Evolutionary conservation across 1,140 invertebrate genomes (phyloP), one percentile per base, ranked within the genome.

Genomic region (Monochamus saltuarius): DNA sequence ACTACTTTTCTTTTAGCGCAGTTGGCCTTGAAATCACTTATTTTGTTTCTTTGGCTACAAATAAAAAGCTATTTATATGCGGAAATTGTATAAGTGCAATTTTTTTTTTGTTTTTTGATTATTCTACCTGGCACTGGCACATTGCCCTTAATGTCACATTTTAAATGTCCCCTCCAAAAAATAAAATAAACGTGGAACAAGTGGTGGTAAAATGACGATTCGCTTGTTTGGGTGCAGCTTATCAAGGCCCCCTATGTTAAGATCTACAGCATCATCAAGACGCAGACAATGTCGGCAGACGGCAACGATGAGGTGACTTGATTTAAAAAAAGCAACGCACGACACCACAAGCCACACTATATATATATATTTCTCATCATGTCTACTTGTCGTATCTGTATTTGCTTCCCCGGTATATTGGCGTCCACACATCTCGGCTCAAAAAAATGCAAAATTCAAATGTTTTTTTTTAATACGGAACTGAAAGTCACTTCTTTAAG

Each of bases 201-300:
- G 14, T 47, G 40, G 14, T 16, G 16, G 10, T 38, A 53, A 39
- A 56, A 43, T 40, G 45, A 56, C 43, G 29, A 29, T 56, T 56
- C 45, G 49, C 59, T 59, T 66, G 35, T 50, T 57, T 69, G 65
- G 67, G 74, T 77, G 80, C 87, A 94, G 91, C 88, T 93, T 82
- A 88, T 95, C 86, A 95, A 94, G 89, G 92, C 91, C 77, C 92
- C 92, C 72, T 94, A 94, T 83, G 89, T 90, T 84, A 94, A 94
- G 86, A 89, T 94, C 84, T 94, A 92, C 88, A 91, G 87, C 81
- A 91, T 95, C 82, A 87, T 95, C 84, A 93, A 92, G 89, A 94
- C 89, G 76, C 89, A 91, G 83, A 91, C 89, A 72, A 85, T 88
- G 81, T 90, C 89, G 69, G 87, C 87, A 78, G 89, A 91, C 82